phyloP scores from a whole-genome alignment of 1,140 invertebrate genomes.

The Amphibalanus amphitrite region DNA sequence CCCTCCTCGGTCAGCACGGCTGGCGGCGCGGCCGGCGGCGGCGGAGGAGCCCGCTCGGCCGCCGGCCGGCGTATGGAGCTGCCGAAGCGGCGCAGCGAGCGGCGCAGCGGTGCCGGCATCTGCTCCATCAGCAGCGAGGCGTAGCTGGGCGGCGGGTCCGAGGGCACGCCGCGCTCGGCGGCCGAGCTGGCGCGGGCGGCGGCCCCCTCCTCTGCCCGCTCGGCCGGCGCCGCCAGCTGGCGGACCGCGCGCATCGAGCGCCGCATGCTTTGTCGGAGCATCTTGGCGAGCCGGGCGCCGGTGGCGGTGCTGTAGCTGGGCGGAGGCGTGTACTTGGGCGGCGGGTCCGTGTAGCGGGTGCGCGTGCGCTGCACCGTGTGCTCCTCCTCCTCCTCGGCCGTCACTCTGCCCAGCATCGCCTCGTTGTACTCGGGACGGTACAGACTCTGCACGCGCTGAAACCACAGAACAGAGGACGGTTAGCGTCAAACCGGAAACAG shows the following conservation, averaged over 20 bases:
- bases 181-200: too few relatives aligned
- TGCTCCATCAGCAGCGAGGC: slow-evolving; percentile 8
- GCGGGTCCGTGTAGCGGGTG: slow-evolving; percentile 42
- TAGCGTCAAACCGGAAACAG: too few relatives aligned
- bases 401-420: slow-evolving; percentile 18
- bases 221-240: slow-evolving; percentile 8
- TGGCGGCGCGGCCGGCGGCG: too few relatives aligned
- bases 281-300: slow-evolving; percentile 54
- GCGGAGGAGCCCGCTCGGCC: too few relatives aligned
- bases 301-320: slow-evolving; percentile 81
- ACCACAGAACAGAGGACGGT: slow-evolving; percentile 15
- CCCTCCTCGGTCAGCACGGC: too few relatives aligned
- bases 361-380: slow-evolving; percentile 19
- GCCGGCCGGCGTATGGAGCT: too few relatives aligned
- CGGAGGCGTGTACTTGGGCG: slow-evolving; percentile 80
- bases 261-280: slow-evolving; percentile 57
- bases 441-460: slow-evolving; percentile 51
- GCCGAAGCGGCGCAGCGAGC: not conserved
- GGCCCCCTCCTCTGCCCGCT: not conserved
- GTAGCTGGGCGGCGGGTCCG: slow-evolving; percentile 14
- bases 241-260: slow-evolving; percentile 51
- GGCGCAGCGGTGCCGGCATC: slow-evolving; percentile 10
- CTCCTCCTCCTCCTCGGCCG: slow-evolving; percentile 20
- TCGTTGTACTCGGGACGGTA: slow-evolving; percentile 45
- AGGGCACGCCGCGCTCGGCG: too few relatives aligned